Percentiles rank a stretch among this genome's conserved stretches.
Conservation (phyloP, 2,113 vertebrate genomes). For the Triplophysa rosa region DNA sequence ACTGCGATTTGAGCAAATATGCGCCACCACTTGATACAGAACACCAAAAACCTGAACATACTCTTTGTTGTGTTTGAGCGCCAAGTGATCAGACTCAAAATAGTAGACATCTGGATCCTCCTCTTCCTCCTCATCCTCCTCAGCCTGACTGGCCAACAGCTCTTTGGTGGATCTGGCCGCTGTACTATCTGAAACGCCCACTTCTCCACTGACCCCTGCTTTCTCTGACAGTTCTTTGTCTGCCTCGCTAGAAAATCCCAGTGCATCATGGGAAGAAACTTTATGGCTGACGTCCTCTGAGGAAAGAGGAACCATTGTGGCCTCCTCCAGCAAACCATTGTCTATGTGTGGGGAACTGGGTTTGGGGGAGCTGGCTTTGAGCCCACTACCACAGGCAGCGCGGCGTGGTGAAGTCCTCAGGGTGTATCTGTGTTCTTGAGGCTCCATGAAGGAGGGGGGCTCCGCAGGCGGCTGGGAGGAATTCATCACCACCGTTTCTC, state of each 20-base stretch:
- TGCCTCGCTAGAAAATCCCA: slow-evolving; percentile 65
- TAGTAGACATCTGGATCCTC: slow-evolving; percentile 99
- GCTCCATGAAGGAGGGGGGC: slow-evolving; percentile 82
- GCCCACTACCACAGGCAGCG: slow-evolving; percentile 71
- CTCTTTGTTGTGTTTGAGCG: slow-evolving; percentile 99
- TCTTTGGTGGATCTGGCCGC: slow-evolving; percentile 81
- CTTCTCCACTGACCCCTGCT: slow-evolving; percentile 68
- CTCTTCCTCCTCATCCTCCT: slow-evolving; percentile 87
- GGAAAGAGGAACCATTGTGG: slow-evolving; percentile 67
- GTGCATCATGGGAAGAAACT: slow-evolving; percentile 69
- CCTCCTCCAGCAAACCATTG: slow-evolving; percentile 83
- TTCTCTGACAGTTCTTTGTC: slow-evolving; percentile 67
- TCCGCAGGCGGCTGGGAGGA: slow-evolving; percentile 69
- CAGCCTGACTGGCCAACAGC: slow-evolving; percentile 70
- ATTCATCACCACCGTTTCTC: slow-evolving; percentile 79
- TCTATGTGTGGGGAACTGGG: slow-evolving; percentile 84
- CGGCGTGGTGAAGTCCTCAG: slow-evolving; percentile 92
- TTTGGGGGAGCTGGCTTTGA: slow-evolving; percentile 82
- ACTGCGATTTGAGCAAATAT: not conserved
- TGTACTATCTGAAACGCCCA: slow-evolving; percentile 69
- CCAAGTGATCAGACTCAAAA: slow-evolving; percentile 99
- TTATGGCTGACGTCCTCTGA: slow-evolving; percentile 56
- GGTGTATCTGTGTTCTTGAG: slow-evolving; percentile 94
- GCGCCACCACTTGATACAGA: not conserved
- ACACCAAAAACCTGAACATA: slow-evolving; percentile 79